Evolutionary conservation across 1,140 invertebrate species (phyloP).

Genomic region (Nephotettix cincticeps): DNA sequence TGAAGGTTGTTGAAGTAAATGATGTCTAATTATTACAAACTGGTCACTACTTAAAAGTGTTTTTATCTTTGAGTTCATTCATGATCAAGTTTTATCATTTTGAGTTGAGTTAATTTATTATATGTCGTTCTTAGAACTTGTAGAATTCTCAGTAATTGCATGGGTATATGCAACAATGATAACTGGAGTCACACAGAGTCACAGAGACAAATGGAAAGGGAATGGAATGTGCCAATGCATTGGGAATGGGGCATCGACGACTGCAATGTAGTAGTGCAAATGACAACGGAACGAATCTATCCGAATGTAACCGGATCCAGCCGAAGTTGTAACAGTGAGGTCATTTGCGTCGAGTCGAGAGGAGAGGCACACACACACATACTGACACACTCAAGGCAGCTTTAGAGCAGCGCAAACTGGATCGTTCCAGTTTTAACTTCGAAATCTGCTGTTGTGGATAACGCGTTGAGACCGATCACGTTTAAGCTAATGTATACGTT

Average conservation of each 20-base stretch:
- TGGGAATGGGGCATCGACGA: background rate
- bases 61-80: too few relatives aligned
- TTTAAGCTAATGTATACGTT: background rate
- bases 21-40: too few relatives aligned
- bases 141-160: too few relatives aligned
- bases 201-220: background rate
- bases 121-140: too few relatives aligned
- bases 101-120: too few relatives aligned
- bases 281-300: background rate
- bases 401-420: conserved; percentile 20
- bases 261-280: background rate
- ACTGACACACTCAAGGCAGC: too few relatives aligned
- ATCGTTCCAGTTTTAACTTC: conserved; percentile 15
- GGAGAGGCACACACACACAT: too few relatives aligned
- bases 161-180: too few relatives aligned
- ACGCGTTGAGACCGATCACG: background rate
- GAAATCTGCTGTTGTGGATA: conserved; percentile 3
- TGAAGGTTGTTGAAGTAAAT: too few relatives aligned
- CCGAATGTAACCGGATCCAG: conserved; percentile 24
- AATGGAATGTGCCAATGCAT: background rate
- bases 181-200: too few relatives aligned
- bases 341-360: background rate
- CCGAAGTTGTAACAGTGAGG: conserved; percentile 21
- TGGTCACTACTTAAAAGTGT: too few relatives aligned
- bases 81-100: too few relatives aligned